Conservation (phyloP, 2,888 invertebrate genomes). For the Bellardia bayeri region DNA sequence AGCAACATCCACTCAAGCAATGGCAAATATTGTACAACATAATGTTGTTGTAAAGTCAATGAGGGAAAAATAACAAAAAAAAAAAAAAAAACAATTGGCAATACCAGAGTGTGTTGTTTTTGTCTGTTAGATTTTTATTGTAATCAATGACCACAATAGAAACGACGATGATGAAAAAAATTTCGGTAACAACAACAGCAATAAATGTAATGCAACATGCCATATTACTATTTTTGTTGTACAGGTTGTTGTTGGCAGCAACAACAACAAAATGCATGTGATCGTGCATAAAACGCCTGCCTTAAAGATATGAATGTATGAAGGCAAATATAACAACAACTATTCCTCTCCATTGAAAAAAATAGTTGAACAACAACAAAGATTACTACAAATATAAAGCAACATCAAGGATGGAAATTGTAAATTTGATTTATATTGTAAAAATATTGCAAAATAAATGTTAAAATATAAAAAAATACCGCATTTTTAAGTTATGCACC, state of each 20-base stretch:
- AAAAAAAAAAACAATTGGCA: constrained; percentile 56
- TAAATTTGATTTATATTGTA: too few relatives aligned
- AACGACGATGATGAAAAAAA: constrained; percentile 28
- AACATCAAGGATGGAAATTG: too few relatives aligned
- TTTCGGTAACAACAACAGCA: constrained; percentile 20
- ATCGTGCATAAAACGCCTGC: constrained; percentile 63
- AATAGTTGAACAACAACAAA: neutral
- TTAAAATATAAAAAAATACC: too few relatives aligned
- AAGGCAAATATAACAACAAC: constrained; percentile 8
- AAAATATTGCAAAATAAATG: too few relatives aligned
- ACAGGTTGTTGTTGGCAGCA: constrained; percentile 58
- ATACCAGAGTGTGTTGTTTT: constrained; percentile 43
- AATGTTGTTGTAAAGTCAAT: neutral
- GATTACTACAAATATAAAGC: neutral
- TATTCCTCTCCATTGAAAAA: constrained; percentile 17
- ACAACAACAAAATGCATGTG: constrained; percentile 45
- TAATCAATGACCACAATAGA: constrained; percentile 65
- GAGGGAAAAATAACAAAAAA: constrained; percentile 17
- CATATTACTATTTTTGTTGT: constrained; percentile 17
- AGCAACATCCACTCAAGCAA: neutral
- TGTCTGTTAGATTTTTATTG: constrained; percentile 38
- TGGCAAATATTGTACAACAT: constrained; percentile 9
- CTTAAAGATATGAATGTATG: constrained; percentile 56
- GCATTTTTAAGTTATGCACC: too few relatives aligned
- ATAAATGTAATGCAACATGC: constrained; percentile 53